A percentile compares a stretch with the other conserved stretches of the same genome.
Conservation (phyloP, 2,797 vertebrate species). For the Telmatherina bonti region DNA sequence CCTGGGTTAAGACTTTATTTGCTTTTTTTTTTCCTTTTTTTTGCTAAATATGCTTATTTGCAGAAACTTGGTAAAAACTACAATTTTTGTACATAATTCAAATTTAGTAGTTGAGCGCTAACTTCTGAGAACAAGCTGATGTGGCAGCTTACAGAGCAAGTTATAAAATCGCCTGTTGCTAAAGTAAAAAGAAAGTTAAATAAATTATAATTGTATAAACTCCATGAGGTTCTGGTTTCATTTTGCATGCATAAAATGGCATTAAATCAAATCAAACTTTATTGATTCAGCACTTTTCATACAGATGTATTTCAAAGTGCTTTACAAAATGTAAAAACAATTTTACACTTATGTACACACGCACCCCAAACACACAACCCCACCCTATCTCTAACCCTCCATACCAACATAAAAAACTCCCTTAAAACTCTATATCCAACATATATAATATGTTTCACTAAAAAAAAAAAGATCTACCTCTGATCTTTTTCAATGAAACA, state of each 20-base stretch:
- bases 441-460: no score
- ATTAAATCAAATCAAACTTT: no score
- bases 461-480: no score
- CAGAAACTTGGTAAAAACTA: background rate
- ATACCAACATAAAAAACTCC: no score
- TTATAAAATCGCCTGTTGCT: background rate
- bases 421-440: no score
- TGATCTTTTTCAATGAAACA: no score
- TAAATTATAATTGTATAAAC: background rate
- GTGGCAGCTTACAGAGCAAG: background rate
- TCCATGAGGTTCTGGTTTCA: background rate
- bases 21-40: background rate
- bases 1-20: conserved; percentile 40
- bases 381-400: no score
- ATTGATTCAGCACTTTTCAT: no score
- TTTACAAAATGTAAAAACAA: no score
- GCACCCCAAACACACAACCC: no score
- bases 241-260: background rate
- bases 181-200: background rate
- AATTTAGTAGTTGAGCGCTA: background rate
- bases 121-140: background rate
- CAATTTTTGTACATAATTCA: background rate
- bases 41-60: background rate
- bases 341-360: no score
- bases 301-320: no score